Evolutionary conservation across 64 coral and sea anemone species (phyloP), one percentile per base, ranked within the genome.

Genomic region (Exaiptasia diaphana): DNA sequence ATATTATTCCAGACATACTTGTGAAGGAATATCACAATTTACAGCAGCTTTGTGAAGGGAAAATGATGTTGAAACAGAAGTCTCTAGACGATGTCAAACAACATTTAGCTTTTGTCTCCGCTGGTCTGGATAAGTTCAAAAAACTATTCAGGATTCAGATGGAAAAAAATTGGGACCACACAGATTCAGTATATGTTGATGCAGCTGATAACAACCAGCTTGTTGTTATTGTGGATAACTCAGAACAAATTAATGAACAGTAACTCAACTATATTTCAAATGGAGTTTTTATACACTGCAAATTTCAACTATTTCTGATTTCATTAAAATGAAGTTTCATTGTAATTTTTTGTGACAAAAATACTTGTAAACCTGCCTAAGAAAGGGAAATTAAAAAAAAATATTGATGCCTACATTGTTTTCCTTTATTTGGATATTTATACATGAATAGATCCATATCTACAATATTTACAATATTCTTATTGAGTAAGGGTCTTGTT

Each of bases 71-170:
- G 41, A 61, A 69, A 45, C 10, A 68, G 4, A 87, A 87, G 57
- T 17, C 13, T 0, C 13, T 78, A 22, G 84, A 24, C 24, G 84
- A 87, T 8, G 34, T 87, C 21, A 78, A 74, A 24, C 27, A 52
- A 18, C 71, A 77, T 20, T 45, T 87, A 24, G 64, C 67, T 12
- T 34, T 39, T 34, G 58, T 68, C 23, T 75, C 64, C 43, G 70
- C 34, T 39, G 67, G 68, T 34, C 54, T 87, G 5, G 72, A 75
- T 7, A 78, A 31, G 9, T 87, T 77, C 57, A 56, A 76, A 46
- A 68, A 64, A 27, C 64, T 78, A 33, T 78, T 77, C 74, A 87
- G 54, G 59, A 87, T 77, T 15, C 73, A 87, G 55, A 87, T 53
- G 30, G 74, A 87, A 68, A 41, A 73, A 63, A 87, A 87, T 8